Percentiles rank a stretch among this genome's conserved stretches.
Conservation (phyloP, 2,113 vertebrate species). For the Rhea pennata region DNA sequence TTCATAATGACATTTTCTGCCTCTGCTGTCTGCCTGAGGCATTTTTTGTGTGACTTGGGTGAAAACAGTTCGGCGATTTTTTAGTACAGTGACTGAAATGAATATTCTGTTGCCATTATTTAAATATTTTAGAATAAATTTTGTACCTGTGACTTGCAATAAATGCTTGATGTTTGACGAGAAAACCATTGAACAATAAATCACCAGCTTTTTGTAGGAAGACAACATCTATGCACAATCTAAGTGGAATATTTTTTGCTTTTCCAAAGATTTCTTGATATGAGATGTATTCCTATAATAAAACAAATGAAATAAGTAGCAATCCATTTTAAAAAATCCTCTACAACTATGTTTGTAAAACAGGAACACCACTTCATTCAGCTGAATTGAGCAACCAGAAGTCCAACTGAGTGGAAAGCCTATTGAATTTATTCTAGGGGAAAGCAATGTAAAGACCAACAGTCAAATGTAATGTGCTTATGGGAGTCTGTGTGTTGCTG, state of each 20-base stretch:
- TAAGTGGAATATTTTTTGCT: background rate
- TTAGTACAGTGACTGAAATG: background rate
- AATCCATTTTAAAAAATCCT: background rate
- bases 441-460: background rate
- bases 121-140: conserved; percentile 13
- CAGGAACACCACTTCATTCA: background rate
- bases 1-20: background rate
- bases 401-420: background rate
- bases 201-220: background rate
- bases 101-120: background rate
- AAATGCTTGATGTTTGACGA: conserved; percentile 30
- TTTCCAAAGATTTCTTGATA: background rate
- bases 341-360: background rate
- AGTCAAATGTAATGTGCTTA: background rate
- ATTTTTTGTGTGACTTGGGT: background rate
- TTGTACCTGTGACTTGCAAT: background rate
- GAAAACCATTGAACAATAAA: background rate
- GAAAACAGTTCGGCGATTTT: conserved; percentile 1
- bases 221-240: background rate
- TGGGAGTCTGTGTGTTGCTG: background rate
- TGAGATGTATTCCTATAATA: background rate
- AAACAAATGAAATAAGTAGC: background rate
- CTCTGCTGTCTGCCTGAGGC: background rate
- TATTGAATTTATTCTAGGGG: background rate
- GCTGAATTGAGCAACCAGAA: background rate